A percentile compares a stretch with the other conserved stretches of the same genome.
These are phyloP conservation scores for Stratiomys singularior DNA, from an alignment of 2,888 invertebrate genomes.

Conservation along the genomic window DNA sequence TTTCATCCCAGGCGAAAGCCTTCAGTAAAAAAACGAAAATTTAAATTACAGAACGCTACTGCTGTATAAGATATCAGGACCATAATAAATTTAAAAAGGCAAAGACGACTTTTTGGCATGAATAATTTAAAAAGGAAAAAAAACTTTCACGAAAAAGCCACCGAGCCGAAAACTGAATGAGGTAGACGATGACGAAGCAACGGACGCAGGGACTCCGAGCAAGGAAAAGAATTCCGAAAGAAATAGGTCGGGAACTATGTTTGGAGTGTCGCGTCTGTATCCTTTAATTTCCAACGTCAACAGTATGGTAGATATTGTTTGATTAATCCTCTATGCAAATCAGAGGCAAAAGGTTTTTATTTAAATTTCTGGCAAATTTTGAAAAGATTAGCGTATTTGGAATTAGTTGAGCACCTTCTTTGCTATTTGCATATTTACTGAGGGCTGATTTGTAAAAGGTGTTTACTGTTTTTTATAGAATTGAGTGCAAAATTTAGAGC, in stretches of 20 bases:
- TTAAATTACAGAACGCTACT: background rate
- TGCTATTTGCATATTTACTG: too few relatives aligned
- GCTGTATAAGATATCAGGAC: background rate
- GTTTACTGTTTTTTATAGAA: too few relatives aligned
- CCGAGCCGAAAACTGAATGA: too few relatives aligned
- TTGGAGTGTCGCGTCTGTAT: background rate
- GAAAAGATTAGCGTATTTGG: too few relatives aligned
- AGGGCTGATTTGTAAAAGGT: too few relatives aligned
- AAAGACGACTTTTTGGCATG: background rate
- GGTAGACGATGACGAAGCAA: background rate
- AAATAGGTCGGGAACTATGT: background rate
- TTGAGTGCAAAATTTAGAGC: too few relatives aligned
- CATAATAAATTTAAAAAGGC: constrained; percentile 3
- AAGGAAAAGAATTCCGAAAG: background rate
- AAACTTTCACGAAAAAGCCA: background rate
- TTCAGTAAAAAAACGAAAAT: background rate
- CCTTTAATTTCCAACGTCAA: background rate
- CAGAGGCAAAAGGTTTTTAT: too few relatives aligned
- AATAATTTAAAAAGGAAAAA: background rate
- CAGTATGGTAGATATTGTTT: background rate
- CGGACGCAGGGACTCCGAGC: background rate
- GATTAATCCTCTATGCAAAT: too few relatives aligned
- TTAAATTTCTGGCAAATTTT: too few relatives aligned
- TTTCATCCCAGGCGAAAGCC: background rate
- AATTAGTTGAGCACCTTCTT: too few relatives aligned